phyloP scores from a whole-genome alignment of 2,113 vertebrate genomes.

The Dipodomys stephensi region DNA sequence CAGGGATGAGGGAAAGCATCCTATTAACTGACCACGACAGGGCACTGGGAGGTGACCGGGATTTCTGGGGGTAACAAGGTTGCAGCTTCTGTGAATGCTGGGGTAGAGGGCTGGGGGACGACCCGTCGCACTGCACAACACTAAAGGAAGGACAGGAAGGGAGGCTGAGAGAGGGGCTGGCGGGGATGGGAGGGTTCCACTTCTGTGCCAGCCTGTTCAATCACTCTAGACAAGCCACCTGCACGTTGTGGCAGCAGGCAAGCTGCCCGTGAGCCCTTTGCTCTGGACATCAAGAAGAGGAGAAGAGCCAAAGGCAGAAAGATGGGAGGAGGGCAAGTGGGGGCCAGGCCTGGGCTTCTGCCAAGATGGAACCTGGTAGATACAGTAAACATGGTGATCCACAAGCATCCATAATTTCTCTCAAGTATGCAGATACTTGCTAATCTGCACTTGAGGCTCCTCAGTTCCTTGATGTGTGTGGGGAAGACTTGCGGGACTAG shows the following conservation, averaged over 20 bases:
- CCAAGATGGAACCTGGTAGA: too few relatives aligned
- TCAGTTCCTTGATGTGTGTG: fast-evolving
- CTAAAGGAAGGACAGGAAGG: not conserved
- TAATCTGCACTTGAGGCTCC: fast-evolving
- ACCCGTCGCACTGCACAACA: fast-evolving
- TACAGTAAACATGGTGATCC: fast-evolving
- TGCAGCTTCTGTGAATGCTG: not conserved
- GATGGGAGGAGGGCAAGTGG: too few relatives aligned
- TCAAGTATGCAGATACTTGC: fast-evolving
- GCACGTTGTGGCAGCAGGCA: fast-evolving
- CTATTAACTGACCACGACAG: not conserved
- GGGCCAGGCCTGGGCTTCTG: too few relatives aligned
- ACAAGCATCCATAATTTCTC: fast-evolving
- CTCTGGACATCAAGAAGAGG: too few relatives aligned
- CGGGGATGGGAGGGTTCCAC: too few relatives aligned
- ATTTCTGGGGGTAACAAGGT: not conserved
- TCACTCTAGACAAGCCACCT: too few relatives aligned
- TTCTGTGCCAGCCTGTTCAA: too few relatives aligned
- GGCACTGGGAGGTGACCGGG: fast-evolving
- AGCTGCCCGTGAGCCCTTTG: fast-evolving
- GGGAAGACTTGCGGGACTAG: not conserved
- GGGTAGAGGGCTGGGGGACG: fast-evolving
- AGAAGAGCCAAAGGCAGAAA: too few relatives aligned
- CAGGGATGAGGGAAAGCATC: too few relatives aligned
- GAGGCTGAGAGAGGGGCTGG: not conserved